phyloP scores from a whole-genome alignment of 1,140 invertebrate genomes.

The Eriocheir sinensis region DNA sequence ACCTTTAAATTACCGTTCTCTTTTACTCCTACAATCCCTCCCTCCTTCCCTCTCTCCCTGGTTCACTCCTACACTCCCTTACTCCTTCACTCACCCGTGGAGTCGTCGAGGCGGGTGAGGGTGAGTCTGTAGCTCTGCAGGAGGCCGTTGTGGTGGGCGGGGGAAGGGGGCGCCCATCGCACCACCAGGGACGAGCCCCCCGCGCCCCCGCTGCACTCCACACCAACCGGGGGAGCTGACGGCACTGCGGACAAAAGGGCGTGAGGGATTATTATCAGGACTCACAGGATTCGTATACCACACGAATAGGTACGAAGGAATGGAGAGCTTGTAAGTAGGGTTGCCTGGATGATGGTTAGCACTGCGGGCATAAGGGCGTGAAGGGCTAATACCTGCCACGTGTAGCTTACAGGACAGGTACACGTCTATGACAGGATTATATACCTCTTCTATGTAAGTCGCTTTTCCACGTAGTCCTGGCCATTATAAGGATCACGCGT shows the following conservation, averaged over 20 bases:
- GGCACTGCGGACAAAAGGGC: constrained; percentile 84
- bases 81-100: constrained; percentile 45
- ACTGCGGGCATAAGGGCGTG: too few species aligned
- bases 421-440: too few species aligned
- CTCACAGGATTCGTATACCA: too few species aligned
- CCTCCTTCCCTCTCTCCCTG: background rate
- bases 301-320: too few species aligned
- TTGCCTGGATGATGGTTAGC: too few species aligned
- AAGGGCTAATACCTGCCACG: too few species aligned
- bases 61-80: background rate
- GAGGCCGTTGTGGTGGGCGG: constrained; percentile 90
- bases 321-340: too few species aligned
- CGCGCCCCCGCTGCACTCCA: constrained; percentile 86
- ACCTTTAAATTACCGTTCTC: background rate
- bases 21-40: background rate
- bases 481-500: too few species aligned
- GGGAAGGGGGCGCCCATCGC: constrained; percentile 91
- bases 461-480: too few species aligned
- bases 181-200: constrained; percentile 91
- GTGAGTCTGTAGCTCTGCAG: constrained; percentile 93
- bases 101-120: constrained; percentile 67
- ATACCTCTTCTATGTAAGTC: too few species aligned
- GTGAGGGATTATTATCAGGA: too few species aligned
- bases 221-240: constrained; percentile 87
- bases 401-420: too few species aligned